Evolutionary conservation across 2,888 invertebrate species (phyloP), one percentile per base, ranked within the genome.

Genomic region (Ferrisia virgata): DNA sequence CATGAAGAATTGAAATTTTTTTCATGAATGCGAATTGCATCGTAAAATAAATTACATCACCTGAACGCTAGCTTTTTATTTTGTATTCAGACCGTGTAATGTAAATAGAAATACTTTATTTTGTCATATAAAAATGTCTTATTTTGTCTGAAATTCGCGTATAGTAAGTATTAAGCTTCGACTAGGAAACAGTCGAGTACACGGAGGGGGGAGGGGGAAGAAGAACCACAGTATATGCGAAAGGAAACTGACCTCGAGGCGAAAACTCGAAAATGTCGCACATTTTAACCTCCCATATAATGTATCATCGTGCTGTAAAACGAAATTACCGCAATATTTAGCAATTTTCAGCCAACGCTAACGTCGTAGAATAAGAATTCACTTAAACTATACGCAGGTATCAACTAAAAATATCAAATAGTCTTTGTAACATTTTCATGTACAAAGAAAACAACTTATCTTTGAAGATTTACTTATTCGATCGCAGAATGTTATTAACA

Each of bases 111-210:
- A 58, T 58, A 58, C 22, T 58, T 58, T 58, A 58, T 58, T 58
- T 58, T 58, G 58, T 58, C 58, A 58, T 58, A 58, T 58, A 58
- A 58, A 58, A 58, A 58, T 58, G 58, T 58, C 58, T 58, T 58
- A 58, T 58, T 58, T 58, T 58, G 58, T 25, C 11, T 11, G 47
- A 9, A 58, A 58, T 25, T 25, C 58, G 11, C 25, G 25, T 58
- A 11, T 11, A n/a, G 18, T 53, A 58, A 22, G 58, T 9, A 9
- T 5, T 43, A 2, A 4, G 22, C 4, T 28, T 43, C 43, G 25
- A 58, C 58, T 58, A 2, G 58, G 4, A 53, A 53, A 53, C n/a
- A 58, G 3, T n/a, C 47, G 47, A n/a, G 18, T n/a, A n/a, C n/a
- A 6, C 47, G 4, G 2, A 47, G 6, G 18, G 47, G 40, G 11